phyloP scores from a whole-genome alignment of 2,113 vertebrate species.

The Anhinga anhinga region DNA sequence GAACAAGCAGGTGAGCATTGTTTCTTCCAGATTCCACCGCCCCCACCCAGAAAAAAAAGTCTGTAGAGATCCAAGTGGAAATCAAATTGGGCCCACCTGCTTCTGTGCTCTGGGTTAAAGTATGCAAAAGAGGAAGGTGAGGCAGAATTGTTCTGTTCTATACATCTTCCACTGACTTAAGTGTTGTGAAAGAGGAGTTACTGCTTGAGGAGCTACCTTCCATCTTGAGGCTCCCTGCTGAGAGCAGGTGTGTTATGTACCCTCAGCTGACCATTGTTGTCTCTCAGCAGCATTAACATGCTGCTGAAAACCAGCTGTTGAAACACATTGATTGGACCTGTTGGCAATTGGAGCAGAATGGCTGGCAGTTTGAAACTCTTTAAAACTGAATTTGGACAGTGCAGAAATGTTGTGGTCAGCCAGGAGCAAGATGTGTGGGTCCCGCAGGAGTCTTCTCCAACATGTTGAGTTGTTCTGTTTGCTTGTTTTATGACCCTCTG shows the following conservation, averaged over 20 bases:
- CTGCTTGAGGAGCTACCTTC: not conserved
- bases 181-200: not conserved
- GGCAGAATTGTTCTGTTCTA: not conserved
- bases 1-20: too few species aligned
- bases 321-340: not conserved
- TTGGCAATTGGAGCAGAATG: not conserved
- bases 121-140: not conserved
- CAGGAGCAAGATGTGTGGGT: not conserved
- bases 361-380: slow-evolving; percentile 22
- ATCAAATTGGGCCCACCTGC: not conserved
- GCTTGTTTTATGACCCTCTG: not conserved
- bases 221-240: slow-evolving; percentile 3
- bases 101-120: not conserved
- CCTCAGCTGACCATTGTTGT: slow-evolving; percentile 12
- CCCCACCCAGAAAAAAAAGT: too few species aligned
- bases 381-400: not conserved
- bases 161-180: not conserved
- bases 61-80: not conserved
- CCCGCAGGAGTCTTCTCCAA: not conserved
- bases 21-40: too few species aligned
- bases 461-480: not conserved
- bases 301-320: slow-evolving; percentile 42
- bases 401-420: slow-evolving; percentile 8
- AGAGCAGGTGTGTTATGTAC: slow-evolving; percentile 52
- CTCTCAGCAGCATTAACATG: slow-evolving; percentile 23